Percentiles rank a stretch among this genome's conserved stretches.
These are phyloP conservation scores for Ascidia mentula DNA, from an alignment of 23 tunicate genomes.

Conservation along the genomic window DNA sequence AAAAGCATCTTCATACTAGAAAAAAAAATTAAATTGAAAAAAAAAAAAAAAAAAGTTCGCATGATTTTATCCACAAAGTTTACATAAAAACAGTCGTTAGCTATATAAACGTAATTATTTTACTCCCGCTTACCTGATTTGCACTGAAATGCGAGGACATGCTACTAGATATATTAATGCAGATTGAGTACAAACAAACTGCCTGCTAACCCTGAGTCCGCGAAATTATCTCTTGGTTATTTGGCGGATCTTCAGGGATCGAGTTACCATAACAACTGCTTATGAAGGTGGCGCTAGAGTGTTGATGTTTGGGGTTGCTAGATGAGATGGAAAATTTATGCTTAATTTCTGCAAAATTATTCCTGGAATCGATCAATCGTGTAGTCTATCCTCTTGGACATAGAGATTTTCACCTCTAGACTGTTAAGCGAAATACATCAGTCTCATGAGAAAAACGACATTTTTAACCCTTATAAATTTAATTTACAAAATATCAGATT, in stretches of 20 bases:
- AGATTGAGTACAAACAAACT: background rate
- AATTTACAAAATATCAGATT: no score
- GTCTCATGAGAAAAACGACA: no score
- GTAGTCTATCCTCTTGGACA: no score
- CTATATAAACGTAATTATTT: background rate
- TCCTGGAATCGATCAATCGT: no score
- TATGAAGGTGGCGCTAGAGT: background rate
- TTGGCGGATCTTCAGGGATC: background rate
- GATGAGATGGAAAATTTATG: no score
- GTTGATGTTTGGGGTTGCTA: no score
- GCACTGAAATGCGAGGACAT: conserved; percentile 19
- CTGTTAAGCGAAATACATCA: no score
- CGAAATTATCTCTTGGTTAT: background rate
- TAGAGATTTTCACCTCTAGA: no score
- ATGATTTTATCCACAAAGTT: background rate
- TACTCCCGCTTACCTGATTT: conserved; percentile 8
- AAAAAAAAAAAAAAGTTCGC: background rate
- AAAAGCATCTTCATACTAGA: conserved; percentile 95
- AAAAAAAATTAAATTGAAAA: background rate
- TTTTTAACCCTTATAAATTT: no score
- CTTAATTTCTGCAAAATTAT: no score
- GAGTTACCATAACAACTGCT: background rate
- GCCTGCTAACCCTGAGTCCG: background rate
- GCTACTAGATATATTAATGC: background rate
- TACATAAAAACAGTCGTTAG: no score